Evolutionary conservation across 2,797 vertebrate species (phyloP).

Genomic region (Jordanella pulchra): DNA sequence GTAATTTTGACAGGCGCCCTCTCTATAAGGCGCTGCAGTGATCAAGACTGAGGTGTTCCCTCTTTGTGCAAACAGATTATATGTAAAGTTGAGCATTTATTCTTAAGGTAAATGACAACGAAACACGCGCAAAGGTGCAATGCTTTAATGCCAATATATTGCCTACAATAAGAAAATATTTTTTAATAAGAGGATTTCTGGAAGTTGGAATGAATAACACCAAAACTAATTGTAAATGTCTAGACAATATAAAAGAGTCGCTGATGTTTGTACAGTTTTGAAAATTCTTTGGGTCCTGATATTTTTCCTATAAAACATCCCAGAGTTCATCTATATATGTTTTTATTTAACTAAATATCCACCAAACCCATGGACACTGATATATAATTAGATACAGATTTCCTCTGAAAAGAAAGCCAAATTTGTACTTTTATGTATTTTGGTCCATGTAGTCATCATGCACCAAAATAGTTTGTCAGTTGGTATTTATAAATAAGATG

Average conservation of each 20-base stretch:
- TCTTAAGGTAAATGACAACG: background rate
- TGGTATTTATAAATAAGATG: no score
- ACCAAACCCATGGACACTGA: background rate
- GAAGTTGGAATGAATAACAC: conserved; percentile 35
- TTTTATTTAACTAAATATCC: background rate
- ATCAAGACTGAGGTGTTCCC: conserved; percentile 7
- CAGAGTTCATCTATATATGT: conserved; percentile 19
- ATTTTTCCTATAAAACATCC: conserved; percentile 25
- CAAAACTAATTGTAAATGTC: background rate
- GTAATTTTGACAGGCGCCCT: conserved; percentile 40
- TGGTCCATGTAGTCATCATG: background rate
- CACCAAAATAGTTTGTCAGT: no score
- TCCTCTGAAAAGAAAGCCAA: background rate
- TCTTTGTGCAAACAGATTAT: conserved; percentile 8
- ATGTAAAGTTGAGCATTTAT: conserved; percentile 11
- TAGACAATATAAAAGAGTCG: background rate
- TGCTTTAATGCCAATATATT: no score
- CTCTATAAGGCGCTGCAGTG: conserved; percentile 15
- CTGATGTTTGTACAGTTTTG: conserved; percentile 16
- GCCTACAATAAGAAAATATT: no score
- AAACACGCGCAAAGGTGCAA: background rate
- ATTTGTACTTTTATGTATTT: no score
- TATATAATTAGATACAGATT: background rate
- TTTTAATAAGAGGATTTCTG: conserved; percentile 27
- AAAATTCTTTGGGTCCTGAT: background rate